Base-by-base conservation (phyloP, 1,140 invertebrate species). In the Asbolus verrucosus region DNA sequence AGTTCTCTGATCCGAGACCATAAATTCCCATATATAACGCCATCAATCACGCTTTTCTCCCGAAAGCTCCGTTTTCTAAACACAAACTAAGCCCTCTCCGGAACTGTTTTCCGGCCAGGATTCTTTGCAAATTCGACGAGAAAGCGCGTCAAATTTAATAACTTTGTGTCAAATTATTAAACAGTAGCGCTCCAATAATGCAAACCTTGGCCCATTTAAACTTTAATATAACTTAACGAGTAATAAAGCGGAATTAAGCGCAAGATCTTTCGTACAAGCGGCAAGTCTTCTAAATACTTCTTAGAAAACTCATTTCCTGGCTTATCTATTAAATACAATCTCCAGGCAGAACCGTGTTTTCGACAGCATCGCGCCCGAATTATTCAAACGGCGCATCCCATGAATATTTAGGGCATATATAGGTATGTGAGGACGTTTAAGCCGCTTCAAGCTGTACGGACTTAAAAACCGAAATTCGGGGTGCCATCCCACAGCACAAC, bases 271-370 rank as follows among this genome's bases (percentile, higher is more conserved):
- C 46, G 21, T 54, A 54, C 46, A 54, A 54, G 19, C 24, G 46
- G n/a, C 46, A 27, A 54, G 46, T 54, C 46, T 54, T 54, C 46
- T 54, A 54, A 54, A 54, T 54, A 54, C 46, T 54, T 54, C 46
- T 54, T 54, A 54, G 46, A 54, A 54, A 54, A 54, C 46, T 54
- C 46, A 54, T 54, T 54, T 54, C 46, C 46, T 54, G 46, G 46
- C 46, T 54, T 54, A 54, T 54, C 46, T 54, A 54, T 54, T 54
- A 54, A 54, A 54, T 54, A 54, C 46, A 54, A 54, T 54, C 46
- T 54, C 14, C 46, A 54, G 27, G 46, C 46, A 3, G 24, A 54
- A 54, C 46, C 27, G 18, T 54, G 46, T 54, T 54, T 54, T 54
- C 46, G 46, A 54, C 46, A n/a, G n/a, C n/a, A n/a, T n/a, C n/a